A percentile compares a stretch with the other conserved stretches of the same genome.
phyloP scores from a whole-genome alignment of 2,888 invertebrate genomes.

The Phalera bucephala region DNA sequence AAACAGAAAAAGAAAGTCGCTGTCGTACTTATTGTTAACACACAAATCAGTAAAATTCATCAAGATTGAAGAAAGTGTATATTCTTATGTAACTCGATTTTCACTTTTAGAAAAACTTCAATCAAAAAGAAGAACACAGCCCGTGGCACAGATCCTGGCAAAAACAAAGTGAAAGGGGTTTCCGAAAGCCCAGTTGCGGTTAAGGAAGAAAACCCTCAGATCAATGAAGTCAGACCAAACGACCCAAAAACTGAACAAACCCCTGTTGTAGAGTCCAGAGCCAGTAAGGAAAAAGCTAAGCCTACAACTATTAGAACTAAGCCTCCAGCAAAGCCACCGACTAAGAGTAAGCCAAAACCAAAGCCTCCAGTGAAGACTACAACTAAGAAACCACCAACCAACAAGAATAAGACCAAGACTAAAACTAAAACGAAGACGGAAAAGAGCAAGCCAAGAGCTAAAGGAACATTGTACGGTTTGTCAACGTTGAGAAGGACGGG shows the following conservation, averaged over 20 bases:
- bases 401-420: constrained; percentile 49
- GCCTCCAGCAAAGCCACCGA: constrained; percentile 44
- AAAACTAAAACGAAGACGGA: constrained; percentile 69
- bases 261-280: constrained; percentile 49
- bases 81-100: constrained; percentile 17
- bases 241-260: constrained; percentile 30
- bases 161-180: constrained; percentile 40
- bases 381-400: constrained; percentile 65
- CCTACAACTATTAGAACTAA: constrained; percentile 40
- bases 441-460: constrained; percentile 85
- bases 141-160: constrained; percentile 48
- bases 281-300: constrained; percentile 66
- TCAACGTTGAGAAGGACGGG: constrained; percentile 90
- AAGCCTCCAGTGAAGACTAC: constrained; percentile 47
- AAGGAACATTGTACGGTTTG: constrained; percentile 91
- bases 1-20: too few relatives aligned
- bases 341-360: constrained; percentile 60
- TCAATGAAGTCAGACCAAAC: constrained; percentile 40
- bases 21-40: too few relatives aligned
- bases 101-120: constrained; percentile 58
- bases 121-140: constrained; percentile 68
- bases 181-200: constrained; percentile 42
- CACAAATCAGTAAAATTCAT: too few relatives aligned
- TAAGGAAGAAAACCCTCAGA: constrained; percentile 44
- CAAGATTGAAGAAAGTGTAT: too few relatives aligned